A percentile compares a stretch with the other conserved stretches of the same genome.
Conservation (phyloP, 2,113 vertebrate genomes). For the Globicephala melas region DNA sequence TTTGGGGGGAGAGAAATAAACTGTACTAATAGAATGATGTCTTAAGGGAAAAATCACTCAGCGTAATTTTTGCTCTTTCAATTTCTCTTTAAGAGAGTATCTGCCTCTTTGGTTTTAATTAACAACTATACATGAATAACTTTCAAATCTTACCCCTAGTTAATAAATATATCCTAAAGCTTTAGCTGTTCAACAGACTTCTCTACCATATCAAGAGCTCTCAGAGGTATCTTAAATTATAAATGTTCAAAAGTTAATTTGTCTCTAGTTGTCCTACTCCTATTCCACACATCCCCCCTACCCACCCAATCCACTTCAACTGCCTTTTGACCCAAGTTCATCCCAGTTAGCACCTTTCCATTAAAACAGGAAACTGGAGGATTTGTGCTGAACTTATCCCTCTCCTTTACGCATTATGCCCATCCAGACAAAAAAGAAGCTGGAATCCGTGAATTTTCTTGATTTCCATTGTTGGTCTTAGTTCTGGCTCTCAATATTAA, state of each 20-base stretch:
- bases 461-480: not conserved
- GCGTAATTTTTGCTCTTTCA: not conserved
- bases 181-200: not conserved
- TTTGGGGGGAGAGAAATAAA: not conserved
- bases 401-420: not conserved
- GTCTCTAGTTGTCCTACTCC: not conserved
- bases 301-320: not conserved
- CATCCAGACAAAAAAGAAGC: not conserved
- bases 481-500: not conserved
- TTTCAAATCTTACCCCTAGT: not conserved
- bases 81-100: not conserved
- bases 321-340: not conserved
- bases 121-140: not conserved
- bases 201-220: not conserved
- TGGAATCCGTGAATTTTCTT: not conserved
- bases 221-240: not conserved
- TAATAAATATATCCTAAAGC: not conserved
- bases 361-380: not conserved
- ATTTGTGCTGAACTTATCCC: not conserved
- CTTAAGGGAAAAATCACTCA: not conserved
- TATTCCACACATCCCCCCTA: not conserved
- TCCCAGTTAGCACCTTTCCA: not conserved
- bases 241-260: not conserved
- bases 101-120: slow-evolving; percentile 26
- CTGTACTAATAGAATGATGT: not conserved